Evolutionary conservation across 2,888 invertebrate species (phyloP).

Genomic region (Hermaeophaga mercurialis): DNA sequence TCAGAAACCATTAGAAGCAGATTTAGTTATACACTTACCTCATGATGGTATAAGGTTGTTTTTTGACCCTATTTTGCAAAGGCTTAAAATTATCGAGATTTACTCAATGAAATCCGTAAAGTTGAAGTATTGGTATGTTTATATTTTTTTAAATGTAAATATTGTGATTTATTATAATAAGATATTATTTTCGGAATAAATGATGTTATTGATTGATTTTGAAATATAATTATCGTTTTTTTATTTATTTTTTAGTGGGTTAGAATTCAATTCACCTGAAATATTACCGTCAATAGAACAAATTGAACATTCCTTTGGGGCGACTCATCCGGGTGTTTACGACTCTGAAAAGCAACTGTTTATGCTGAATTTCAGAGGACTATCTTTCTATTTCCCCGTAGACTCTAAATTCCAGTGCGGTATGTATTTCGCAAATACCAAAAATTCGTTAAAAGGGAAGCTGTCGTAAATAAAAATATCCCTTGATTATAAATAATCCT

Average conservation of each 20-base stretch:
- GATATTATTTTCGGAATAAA: too few species aligned
- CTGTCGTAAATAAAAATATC: too few species aligned
- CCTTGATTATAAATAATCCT: too few species aligned
- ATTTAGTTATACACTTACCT: constrained; percentile 94
- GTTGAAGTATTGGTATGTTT: constrained; percentile 90
- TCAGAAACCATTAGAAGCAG: constrained; percentile 92
- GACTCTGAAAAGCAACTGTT: constrained; percentile 95
- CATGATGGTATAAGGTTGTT: constrained; percentile 95
- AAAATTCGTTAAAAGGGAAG: too few species aligned
- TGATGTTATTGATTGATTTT: too few species aligned
- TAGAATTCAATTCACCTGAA: constrained; percentile 90
- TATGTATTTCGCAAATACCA: constrained; percentile 20
- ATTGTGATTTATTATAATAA: too few species aligned
- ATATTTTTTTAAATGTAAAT: not conserved
- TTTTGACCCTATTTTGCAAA: constrained; percentile 94
- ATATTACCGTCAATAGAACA: constrained; percentile 96
- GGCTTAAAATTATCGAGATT: constrained; percentile 96
- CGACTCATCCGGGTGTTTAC: constrained; percentile 97
- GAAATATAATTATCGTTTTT: not conserved
- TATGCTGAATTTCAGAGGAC: constrained; percentile 93
- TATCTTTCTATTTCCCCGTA: constrained; percentile 96
- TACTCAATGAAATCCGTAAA: constrained; percentile 97
- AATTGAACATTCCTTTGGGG: constrained; percentile 98
- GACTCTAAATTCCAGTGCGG: constrained; percentile 81
- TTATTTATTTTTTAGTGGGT: constrained; percentile 63